These are phyloP conservation scores for Limanda limanda DNA, from an alignment of 2,113 vertebrate genomes.

Conservation along the genomic window DNA sequence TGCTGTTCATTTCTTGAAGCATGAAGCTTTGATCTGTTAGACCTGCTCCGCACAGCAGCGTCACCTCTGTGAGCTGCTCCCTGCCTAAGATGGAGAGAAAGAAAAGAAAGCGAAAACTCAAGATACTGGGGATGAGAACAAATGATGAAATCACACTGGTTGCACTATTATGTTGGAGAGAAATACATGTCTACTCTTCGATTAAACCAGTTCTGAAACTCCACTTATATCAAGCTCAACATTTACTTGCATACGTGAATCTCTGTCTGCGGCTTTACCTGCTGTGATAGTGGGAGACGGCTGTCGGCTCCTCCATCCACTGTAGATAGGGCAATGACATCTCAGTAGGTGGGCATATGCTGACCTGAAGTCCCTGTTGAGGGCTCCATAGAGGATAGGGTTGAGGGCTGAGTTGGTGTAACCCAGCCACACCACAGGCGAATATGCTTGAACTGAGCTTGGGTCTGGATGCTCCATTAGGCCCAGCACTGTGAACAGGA, in stretches of 20 bases:
- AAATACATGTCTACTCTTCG: neutral
- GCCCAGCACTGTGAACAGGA: slow-evolving; percentile 86
- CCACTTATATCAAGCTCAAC: neutral
- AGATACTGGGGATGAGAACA: neutral
- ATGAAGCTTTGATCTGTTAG: slow-evolving; percentile 60
- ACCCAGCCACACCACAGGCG: slow-evolving; percentile 88
- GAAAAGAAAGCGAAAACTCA: neutral
- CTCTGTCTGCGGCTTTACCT: slow-evolving; percentile 54
- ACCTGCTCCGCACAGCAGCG: slow-evolving; percentile 64
- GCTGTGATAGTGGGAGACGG: slow-evolving; percentile 30
- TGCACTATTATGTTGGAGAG: neutral
- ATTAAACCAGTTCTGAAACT: neutral
- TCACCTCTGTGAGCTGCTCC: slow-evolving; percentile 69
- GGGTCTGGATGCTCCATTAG: slow-evolving; percentile 77
- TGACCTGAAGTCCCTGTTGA: slow-evolving; percentile 92
- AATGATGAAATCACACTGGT: neutral
- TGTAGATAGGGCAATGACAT: slow-evolving; percentile 67
- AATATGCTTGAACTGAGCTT: slow-evolving; percentile 59
- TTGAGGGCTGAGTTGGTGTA: slow-evolving; percentile 95
- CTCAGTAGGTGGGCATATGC: slow-evolving; percentile 86
- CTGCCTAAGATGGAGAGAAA: slow-evolving; percentile 45
- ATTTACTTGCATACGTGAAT: neutral
- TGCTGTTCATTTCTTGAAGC: slow-evolving; percentile 69
- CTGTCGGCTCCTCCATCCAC: slow-evolving; percentile 50
- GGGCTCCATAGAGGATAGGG: slow-evolving; percentile 90